Conservation (phyloP, 2,797 vertebrate species). For the Myotis findleyi region DNA sequence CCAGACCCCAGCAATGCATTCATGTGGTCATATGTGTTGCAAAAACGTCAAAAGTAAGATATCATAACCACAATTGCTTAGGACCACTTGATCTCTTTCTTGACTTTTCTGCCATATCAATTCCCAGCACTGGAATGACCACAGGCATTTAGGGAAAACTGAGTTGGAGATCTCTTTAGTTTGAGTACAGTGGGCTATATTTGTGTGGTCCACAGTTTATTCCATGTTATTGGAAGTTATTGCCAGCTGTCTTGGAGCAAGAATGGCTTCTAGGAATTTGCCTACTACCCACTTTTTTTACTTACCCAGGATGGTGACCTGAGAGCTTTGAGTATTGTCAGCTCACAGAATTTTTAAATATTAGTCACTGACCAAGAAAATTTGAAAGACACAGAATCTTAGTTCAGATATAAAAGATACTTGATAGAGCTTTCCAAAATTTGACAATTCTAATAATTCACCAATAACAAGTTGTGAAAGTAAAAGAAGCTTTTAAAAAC, state of each 20-base stretch:
- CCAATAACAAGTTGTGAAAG: slow-evolving; percentile 24
- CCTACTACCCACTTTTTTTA: slow-evolving; percentile 22
- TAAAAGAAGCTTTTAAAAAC: slow-evolving; percentile 21
- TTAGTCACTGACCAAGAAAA: slow-evolving; percentile 69
- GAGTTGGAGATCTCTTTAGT: neutral
- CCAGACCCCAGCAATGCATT: neutral
- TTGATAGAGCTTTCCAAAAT: slow-evolving; percentile 24
- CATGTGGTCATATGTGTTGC: neutral
- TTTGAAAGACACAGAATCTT: slow-evolving; percentile 45
- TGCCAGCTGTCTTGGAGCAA: slow-evolving; percentile 22
- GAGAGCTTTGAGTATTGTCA: slow-evolving; percentile 64
- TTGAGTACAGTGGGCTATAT: neutral
- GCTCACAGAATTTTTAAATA: slow-evolving; percentile 64
- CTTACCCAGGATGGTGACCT: neutral
- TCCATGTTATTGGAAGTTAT: slow-evolving; percentile 7
- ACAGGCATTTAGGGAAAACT: neutral
- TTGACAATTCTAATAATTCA: slow-evolving; percentile 51
- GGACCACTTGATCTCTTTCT: slow-evolving; percentile 7
- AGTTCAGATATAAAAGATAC: slow-evolving; percentile 36
- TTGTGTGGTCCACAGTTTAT: neutral
- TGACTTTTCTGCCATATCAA: neutral
- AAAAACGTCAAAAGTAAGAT: neutral
- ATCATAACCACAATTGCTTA: neutral
- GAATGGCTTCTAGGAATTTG: slow-evolving; percentile 46
- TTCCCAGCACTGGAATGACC: neutral